Conservation (phyloP, 2,113 vertebrate species). For the Eidolon helvum region DNA sequence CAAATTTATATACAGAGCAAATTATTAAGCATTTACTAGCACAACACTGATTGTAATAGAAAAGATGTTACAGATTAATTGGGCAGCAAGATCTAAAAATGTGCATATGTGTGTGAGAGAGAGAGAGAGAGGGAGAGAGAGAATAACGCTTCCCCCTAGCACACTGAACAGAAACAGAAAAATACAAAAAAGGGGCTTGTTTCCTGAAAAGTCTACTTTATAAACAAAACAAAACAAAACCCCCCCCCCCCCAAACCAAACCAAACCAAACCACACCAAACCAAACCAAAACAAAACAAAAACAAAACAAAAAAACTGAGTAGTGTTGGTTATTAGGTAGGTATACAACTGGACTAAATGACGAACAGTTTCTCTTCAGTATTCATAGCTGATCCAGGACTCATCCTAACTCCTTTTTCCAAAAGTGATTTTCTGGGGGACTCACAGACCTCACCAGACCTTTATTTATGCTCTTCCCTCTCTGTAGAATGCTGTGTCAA, state of each 20-base stretch:
- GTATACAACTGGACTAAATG: not conserved
- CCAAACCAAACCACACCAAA: no score
- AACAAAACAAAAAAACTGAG: not conserved
- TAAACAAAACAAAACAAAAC: no score
- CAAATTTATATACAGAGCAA: not conserved
- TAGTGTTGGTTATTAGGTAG: not conserved
- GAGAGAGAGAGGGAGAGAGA: not conserved
- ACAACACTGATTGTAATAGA: not conserved
- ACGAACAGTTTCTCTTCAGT: not conserved
- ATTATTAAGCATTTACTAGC: slow-evolving; percentile 28
- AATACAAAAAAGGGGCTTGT: not conserved
- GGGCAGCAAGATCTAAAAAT: not conserved
- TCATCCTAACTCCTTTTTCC: not conserved
- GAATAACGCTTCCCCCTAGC: not conserved
- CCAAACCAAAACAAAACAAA: no score
- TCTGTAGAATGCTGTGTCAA: not conserved
- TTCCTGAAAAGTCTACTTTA: not conserved
- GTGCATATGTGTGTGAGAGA: no score
- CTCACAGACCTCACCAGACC: not conserved
- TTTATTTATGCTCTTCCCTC: not conserved
- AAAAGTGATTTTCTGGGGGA: not conserved
- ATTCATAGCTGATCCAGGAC: not conserved
- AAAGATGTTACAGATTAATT: slow-evolving; percentile 22
- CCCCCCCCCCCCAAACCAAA: no score
- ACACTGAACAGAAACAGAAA: slow-evolving; percentile 30